These are phyloP conservation scores for Pycnomerus fuliginosus DNA, from an alignment of 2,888 invertebrate species.

Conservation along the genomic window DNA sequence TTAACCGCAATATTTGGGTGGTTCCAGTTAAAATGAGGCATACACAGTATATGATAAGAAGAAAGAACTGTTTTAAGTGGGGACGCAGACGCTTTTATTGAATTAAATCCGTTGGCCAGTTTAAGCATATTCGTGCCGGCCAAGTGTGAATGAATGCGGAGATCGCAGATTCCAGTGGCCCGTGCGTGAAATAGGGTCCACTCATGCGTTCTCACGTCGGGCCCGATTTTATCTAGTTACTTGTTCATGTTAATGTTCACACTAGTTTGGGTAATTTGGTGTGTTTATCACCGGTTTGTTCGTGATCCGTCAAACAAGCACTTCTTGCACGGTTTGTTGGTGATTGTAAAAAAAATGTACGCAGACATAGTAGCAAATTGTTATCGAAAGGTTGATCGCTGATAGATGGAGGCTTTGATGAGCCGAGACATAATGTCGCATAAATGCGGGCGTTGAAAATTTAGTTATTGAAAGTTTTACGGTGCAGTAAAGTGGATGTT, in stretches of 20 bases:
- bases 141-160: constrained; percentile 22
- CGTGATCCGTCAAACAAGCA: no score
- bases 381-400: no score
- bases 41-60: no score
- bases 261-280: constrained; percentile 38
- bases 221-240: constrained; percentile 41
- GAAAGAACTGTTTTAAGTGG: no score
- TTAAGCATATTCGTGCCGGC: constrained; percentile 27
- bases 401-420: no score
- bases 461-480: constrained; percentile 41
- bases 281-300: constrained; percentile 27
- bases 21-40: no score
- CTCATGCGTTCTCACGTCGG: constrained; percentile 34
- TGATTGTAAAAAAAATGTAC: no score
- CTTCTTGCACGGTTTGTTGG: no score
- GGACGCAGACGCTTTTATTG: background rate
- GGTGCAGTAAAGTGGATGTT: constrained; percentile 34
- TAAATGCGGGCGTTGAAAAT: constrained; percentile 39
- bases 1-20: no score
- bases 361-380: no score
- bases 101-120: constrained; percentile 12
- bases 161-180: constrained; percentile 32
- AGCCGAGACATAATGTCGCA: constrained; percentile 32
- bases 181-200: constrained; percentile 38
- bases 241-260: constrained; percentile 40